Evolutionary conservation across 2,888 invertebrate genomes (phyloP).

Genomic region (Polydesmus complanatus): DNA sequence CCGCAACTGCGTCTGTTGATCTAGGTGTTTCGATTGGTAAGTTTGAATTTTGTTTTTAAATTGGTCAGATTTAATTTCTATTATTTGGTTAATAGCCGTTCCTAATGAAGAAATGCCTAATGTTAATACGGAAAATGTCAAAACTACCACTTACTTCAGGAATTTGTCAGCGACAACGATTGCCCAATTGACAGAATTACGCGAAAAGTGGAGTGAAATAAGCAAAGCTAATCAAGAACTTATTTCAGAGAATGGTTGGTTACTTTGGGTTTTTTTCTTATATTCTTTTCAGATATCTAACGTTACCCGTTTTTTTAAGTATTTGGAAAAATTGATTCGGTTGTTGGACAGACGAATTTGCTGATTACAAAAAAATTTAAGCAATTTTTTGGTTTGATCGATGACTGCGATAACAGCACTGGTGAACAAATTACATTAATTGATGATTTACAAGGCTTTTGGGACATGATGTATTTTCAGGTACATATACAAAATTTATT

Average conservation of each 20-base stretch:
- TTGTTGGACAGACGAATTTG: slow-evolving; percentile 34
- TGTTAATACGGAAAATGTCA: not conserved
- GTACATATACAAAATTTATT: slow-evolving; percentile 25
- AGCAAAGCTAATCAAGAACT: not conserved
- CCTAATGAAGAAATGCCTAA: too few species aligned
- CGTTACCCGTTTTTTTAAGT: too few species aligned
- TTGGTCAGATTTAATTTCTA: not conserved
- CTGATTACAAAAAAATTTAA: slow-evolving; percentile 34
- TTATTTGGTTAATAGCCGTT: too few species aligned
- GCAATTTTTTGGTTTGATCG: slow-evolving; percentile 34
- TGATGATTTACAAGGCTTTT: slow-evolving; percentile 36
- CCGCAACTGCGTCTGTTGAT: not conserved
- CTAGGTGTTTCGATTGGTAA: not conserved
- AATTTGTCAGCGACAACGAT: not conserved
- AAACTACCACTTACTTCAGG: not conserved
- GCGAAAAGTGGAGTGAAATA: not conserved
- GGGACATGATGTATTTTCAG: slow-evolving; percentile 38
- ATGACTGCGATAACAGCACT: slow-evolving; percentile 32
- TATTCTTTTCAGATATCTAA: too few species aligned
- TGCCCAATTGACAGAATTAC: not conserved
- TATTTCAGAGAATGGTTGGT: not conserved
- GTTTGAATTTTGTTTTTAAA: not conserved
- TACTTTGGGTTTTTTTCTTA: too few species aligned
- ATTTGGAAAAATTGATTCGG: slow-evolving; percentile 32
- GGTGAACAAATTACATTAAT: slow-evolving; percentile 33